Conservation (phyloP, 64 coral and sea anemone species). For the Actinia tenebrosa region DNA sequence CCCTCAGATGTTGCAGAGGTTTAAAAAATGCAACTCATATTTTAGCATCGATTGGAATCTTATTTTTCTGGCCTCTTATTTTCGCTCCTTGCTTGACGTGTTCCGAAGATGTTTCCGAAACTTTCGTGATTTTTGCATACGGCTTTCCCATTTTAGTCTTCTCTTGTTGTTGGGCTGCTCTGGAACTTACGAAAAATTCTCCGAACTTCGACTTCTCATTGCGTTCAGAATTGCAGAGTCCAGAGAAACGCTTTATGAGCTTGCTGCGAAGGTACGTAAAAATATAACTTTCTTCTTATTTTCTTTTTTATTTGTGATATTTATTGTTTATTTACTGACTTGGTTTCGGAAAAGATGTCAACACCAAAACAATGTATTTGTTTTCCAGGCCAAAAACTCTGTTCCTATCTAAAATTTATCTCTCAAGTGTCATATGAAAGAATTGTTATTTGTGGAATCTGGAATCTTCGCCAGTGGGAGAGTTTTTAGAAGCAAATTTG, state of each 20-base stretch:
- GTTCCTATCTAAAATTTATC: no score
- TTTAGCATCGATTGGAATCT: conserved; percentile 28
- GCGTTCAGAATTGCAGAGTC: background rate
- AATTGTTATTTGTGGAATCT: no score
- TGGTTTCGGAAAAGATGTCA: no score
- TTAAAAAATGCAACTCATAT: conserved; percentile 24
- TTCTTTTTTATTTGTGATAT: no score
- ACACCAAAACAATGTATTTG: no score
- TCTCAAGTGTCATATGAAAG: no score
- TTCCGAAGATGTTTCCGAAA: background rate
- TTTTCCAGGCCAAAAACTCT: no score
- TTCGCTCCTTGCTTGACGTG: conserved; percentile 39
- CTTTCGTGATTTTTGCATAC: background rate
- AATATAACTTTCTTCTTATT: no score
- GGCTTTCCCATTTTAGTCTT: conserved; percentile 16
- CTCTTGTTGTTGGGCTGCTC: conserved; percentile 27
- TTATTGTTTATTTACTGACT: no score
- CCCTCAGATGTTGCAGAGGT: background rate
- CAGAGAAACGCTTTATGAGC: background rate
- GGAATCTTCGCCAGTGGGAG: no score
- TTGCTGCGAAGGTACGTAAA: background rate
- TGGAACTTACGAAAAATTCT: conserved; percentile 26
- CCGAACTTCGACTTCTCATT: background rate
- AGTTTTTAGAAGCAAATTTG: no score
- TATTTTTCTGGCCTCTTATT: conserved; percentile 48